A percentile compares a stretch with the other conserved stretches of the same genome.
These are phyloP conservation scores for Smutsia temminckii DNA, from an alignment of 2,797 vertebrate species.

Conservation along the genomic window DNA sequence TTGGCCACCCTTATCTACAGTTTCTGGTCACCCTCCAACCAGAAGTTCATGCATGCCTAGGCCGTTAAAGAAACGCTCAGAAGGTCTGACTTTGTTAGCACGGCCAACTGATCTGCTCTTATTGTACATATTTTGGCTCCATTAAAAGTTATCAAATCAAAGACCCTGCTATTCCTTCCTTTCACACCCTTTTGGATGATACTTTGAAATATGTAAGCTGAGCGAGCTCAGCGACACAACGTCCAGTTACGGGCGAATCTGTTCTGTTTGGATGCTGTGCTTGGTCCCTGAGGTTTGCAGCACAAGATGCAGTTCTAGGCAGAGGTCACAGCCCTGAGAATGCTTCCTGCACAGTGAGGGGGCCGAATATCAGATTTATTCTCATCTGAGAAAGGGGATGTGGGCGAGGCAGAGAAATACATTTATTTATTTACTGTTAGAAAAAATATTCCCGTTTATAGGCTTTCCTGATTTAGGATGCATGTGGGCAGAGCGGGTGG, in stretches of 20 bases:
- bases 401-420: too few species aligned
- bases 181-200: neutral
- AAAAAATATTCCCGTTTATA: fast-evolving
- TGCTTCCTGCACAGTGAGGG: fast-evolving
- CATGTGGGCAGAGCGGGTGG: fast-evolving
- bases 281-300: too few species aligned
- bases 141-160: neutral
- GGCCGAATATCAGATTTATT: neutral
- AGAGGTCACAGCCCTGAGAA: neutral
- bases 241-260: fast-evolving
- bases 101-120: constrained; percentile 56
- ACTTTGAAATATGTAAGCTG: neutral
- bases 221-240: fast-evolving
- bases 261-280: fast-evolving
- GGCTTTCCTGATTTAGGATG: neutral
- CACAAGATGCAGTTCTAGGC: fast-evolving
- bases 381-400: fast-evolving
- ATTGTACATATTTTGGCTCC: constrained; percentile 55
- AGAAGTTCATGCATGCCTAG: neutral
- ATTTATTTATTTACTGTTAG: neutral
- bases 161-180: neutral
- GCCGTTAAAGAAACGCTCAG: neutral
- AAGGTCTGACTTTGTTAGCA: neutral
- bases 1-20: neutral
- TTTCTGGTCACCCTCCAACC: constrained; percentile 5